Base-by-base conservation (phyloP, 2,113 vertebrate species). In the Melanerpes aurifrons region DNA sequence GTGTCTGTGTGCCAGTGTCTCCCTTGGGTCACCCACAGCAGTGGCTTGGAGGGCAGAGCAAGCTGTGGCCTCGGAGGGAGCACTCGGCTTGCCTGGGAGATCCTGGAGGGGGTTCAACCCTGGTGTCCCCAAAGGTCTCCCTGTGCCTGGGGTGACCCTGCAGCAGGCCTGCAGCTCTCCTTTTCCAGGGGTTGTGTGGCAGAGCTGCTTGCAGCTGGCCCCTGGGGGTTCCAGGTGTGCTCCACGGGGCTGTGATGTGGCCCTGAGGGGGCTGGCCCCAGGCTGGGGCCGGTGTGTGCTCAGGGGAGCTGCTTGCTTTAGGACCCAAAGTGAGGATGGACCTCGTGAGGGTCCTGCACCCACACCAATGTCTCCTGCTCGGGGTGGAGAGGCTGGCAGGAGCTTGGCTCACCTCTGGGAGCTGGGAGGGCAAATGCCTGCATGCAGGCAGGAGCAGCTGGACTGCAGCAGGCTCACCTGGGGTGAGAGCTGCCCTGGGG, bases 401-500 rank as follows among this genome's bases (percentile, higher is more conserved):
- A 75, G 2, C 29, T 59, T 0, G 0, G 25, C 77, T 87, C 19
- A 7, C 25, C 26, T 16, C 53, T 13, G 6, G 10, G 4, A 72
- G 40, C 17, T n/a, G 21, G 82, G 28, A 79, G 32, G 66, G 10
- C 6, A 43, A 31, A 57, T 31, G 16, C 24, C 19, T 58, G 29
- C 6, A 7, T 58, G n/a, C 1, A 7, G 59, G 35, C 40, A 64
- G 86, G 45, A 82, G 70, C 64, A 83, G 57, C 28, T 68, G 70
- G 3, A 64, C 54, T 47, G 11, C 22, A 43, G n/a, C 24, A 71
- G 62, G 16, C 15, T 61, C n/a, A 2, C 21, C 21, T 14, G 43
- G 13, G 13, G 43, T 43, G 43, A 43, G 13, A 43, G 13, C 43
- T 43, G 43, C 19, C 19, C 47, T 48, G 47, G 7, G 10, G 47